Conservation (phyloP, 2,113 vertebrate genomes). For the Pomatostomus ruficeps region DNA sequence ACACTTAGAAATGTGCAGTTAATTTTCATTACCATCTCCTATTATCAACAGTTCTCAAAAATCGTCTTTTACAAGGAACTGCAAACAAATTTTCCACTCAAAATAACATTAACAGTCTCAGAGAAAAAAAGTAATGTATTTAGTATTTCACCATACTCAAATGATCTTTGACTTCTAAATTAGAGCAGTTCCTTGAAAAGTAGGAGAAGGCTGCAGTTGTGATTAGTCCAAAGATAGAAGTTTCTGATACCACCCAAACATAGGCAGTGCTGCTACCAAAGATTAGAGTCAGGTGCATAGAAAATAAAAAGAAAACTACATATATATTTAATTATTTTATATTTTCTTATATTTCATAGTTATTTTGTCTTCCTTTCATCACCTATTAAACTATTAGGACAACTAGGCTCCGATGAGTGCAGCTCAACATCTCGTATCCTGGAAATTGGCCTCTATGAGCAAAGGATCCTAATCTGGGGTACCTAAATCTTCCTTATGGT, state of each 20-base stretch:
- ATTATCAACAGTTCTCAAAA: not conserved
- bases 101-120: not conserved
- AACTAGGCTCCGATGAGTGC: not conserved
- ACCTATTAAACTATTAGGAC: not conserved
- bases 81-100: not conserved
- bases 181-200: not conserved
- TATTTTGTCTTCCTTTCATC: not conserved
- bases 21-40: not conserved
- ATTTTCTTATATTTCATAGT: not conserved
- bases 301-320: not conserved
- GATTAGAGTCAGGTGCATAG: not conserved
- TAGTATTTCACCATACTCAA: not conserved
- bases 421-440: not conserved
- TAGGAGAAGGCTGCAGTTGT: rapidly evolving
- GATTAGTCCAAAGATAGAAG: not conserved
- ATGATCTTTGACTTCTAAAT: not conserved
- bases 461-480: not conserved
- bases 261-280: not conserved
- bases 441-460: not conserved
- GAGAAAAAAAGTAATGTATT: not conserved
- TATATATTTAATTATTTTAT: not conserved
- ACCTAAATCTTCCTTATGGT: not conserved
- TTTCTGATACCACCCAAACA: not conserved
- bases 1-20: not conserved
- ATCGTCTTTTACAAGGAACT: not conserved